Evolutionary conservation across 2,888 invertebrate genomes (phyloP), one percentile per base, ranked within the genome.

Genomic region (Bhutanitis thaidina): DNA sequence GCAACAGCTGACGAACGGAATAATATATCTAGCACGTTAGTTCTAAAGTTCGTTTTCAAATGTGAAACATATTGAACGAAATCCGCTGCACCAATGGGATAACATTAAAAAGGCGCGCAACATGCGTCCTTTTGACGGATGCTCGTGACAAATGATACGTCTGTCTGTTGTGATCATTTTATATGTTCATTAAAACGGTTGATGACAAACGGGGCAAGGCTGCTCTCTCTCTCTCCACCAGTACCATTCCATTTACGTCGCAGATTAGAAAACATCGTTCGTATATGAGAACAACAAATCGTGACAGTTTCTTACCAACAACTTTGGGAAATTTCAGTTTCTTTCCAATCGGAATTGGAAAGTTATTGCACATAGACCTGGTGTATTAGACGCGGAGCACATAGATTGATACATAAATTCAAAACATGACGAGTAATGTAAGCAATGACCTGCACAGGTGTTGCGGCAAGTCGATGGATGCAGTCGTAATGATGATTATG

Each of bases 21-120:
- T 32, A 40, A 20, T 34, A 40, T 27, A 14, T 13, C 34, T 40
- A 48, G 15, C 20, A 1, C 27, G 27, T 15, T 34, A n/a, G 27
- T 15, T 8, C 5, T 48, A 48, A 34, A 27, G 34, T 48, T 35
- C 35, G 3, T 32, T 48, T 48, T 39, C 10, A 34, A 8, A 15
- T 40, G n/a, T n/a, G 14, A 8, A n/a, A 14, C 3, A 10, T n/a
- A 9, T n/a, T 15, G 1, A 3, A 7, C 7, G 25, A 35, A 16
- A 46, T 25, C 8, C 25, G 34, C 4, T 14, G 7, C 25, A 40
- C 47, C 47, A 48, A 48, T 48, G 25, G 20, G 39, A 40, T 38
- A 14, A 20, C 20, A 20, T 20, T 5, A 20, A 2, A 27, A 32
- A 13, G 25, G 34, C 9, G 25, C 34, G n/a, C 49, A 39, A 34